These are phyloP conservation scores for Siniperca chuatsi DNA, from an alignment of 2,113 vertebrate genomes.

Conservation along the genomic window DNA sequence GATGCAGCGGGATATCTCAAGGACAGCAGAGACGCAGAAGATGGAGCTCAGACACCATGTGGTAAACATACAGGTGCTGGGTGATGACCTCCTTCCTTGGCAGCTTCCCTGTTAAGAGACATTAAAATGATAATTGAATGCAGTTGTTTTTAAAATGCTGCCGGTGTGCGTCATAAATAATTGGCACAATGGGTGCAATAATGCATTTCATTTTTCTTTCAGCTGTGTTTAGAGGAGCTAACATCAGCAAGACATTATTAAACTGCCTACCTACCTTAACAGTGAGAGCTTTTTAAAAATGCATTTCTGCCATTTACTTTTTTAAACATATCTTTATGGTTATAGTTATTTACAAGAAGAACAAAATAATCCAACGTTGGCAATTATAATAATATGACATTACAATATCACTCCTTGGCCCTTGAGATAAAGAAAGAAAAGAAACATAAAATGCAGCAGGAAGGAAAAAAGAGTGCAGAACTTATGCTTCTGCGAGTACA, in stretches of 20 bases:
- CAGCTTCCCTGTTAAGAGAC: neutral
- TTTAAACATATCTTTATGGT: neutral
- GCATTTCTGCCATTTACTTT: neutral
- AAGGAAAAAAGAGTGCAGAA: neutral
- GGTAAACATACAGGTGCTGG: constrained; percentile 8
- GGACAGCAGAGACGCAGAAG: constrained; percentile 35
- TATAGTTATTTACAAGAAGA: neutral
- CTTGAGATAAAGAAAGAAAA: neutral
- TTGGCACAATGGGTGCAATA: neutral
- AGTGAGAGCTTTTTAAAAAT: neutral
- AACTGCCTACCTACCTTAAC: neutral
- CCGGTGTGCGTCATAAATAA: neutral
- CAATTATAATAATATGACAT: neutral
- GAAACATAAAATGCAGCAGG: neutral
- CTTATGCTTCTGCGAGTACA: neutral
- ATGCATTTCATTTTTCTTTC: neutral
- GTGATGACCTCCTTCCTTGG: neutral
- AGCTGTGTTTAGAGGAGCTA: neutral
- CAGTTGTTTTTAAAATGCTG: neutral
- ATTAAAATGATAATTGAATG: neutral
- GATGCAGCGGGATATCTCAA: constrained; percentile 47
- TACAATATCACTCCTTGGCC: no score
- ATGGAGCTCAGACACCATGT: constrained; percentile 21
- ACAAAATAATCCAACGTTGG: neutral
- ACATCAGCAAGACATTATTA: neutral